A percentile compares a stretch with the other conserved stretches of the same genome.
Conservation (phyloP, 1,140 invertebrate genomes). For the Bombus balteatus region DNA sequence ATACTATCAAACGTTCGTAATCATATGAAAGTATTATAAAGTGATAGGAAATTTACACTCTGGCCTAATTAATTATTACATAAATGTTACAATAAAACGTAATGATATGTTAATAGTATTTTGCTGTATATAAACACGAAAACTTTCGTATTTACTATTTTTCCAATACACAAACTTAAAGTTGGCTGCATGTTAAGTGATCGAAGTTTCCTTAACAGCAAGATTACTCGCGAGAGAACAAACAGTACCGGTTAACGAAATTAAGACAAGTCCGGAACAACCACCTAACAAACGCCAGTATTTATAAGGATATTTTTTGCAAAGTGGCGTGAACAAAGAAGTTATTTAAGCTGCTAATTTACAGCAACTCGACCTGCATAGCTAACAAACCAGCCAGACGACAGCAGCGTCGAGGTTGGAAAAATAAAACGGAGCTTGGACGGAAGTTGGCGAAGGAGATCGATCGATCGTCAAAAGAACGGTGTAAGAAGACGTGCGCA, state of each 20-base stretch:
- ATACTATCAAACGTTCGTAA: no score
- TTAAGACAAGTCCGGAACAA: constrained; percentile 3
- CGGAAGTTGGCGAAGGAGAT: constrained; percentile 22
- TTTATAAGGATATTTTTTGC: neutral
- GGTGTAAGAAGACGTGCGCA: constrained; percentile 23
- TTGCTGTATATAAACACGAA: no score
- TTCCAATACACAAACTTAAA: neutral
- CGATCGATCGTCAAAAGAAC: constrained; percentile 33
- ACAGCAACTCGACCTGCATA: neutral
- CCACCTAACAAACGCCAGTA: neutral
- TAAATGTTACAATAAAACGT: no score
- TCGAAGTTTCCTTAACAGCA: neutral
- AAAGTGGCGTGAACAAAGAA: neutral
- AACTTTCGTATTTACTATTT: neutral
- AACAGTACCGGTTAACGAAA: neutral
- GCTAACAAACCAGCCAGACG: neutral
- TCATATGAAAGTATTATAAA: no score
- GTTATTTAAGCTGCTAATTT: neutral
- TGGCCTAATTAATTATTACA: no score
- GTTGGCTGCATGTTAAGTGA: neutral
- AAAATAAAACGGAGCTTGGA: neutral
- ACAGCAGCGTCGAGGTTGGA: neutral
- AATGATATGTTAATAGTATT: no score
- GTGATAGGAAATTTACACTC: no score
- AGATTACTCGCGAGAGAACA: neutral